Conservation (phyloP, 2,888 invertebrate species). For the Xestia sexstrigata region DNA sequence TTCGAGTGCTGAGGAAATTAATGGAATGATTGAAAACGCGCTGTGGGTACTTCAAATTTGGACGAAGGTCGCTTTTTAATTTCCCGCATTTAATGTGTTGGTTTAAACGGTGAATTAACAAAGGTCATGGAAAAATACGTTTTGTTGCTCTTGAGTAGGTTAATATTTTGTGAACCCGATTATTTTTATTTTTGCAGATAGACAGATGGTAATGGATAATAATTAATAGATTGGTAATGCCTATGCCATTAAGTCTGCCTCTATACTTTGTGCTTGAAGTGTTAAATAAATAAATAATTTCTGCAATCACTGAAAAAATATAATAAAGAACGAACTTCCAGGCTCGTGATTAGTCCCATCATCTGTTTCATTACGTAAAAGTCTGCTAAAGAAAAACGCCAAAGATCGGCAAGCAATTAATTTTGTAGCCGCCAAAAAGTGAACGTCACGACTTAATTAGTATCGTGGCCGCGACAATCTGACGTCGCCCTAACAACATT, state of each 20-base stretch:
- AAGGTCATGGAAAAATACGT: not conserved
- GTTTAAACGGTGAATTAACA: not conserved
- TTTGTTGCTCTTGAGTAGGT: not conserved
- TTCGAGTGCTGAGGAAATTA: conserved; percentile 55
- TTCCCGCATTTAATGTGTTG: conserved; percentile 26
- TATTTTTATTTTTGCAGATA: not conserved
- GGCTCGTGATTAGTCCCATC: not conserved
- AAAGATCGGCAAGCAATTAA: conserved; percentile 3
- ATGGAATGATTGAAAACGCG: conserved; percentile 50
- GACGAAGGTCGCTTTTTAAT: conserved; percentile 47
- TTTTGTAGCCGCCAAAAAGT: conserved; percentile 10
- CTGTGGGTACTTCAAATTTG: conserved; percentile 24
- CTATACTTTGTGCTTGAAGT: too few species aligned
- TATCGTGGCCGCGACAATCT: conserved; percentile 30
- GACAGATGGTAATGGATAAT: too few species aligned
- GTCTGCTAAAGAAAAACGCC: not conserved
- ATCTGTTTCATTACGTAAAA: not conserved
- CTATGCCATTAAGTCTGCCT: too few species aligned
- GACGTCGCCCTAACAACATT: conserved; percentile 41
- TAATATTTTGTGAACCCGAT: not conserved
- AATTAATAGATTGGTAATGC: too few species aligned
- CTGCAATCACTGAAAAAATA: not conserved
- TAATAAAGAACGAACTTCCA: not conserved
- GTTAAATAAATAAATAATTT: rapidly evolving
- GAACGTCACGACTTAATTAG: conserved; percentile 22